Conservation (phyloP, 2,113 vertebrate species). For the Mixornis gularis region DNA sequence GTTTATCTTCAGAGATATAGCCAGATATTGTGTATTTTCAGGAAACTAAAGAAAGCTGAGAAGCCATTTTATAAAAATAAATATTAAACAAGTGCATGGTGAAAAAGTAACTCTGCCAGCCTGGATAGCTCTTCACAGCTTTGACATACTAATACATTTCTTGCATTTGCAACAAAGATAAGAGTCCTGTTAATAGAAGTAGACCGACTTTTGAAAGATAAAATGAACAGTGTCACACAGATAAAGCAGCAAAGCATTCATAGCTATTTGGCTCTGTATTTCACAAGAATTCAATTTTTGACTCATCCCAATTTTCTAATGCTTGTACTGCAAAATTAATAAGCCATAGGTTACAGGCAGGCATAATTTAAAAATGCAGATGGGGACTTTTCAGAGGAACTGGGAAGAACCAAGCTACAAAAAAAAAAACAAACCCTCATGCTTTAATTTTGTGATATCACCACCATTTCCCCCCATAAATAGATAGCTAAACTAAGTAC, state of each 20-base stretch:
- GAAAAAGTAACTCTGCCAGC: neutral
- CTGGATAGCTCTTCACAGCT: neutral
- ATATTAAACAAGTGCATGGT: neutral
- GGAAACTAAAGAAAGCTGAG: neutral
- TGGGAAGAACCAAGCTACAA: neutral
- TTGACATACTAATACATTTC: neutral
- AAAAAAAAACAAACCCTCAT: neutral
- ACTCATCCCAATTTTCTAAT: conserved; percentile 2
- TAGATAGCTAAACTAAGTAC: neutral
- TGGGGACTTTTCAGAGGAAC: neutral
- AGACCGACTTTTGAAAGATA: neutral
- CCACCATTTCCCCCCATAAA: accelerated
- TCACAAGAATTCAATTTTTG: conserved; percentile 14
- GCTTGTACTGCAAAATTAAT: conserved; percentile 15
- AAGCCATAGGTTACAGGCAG: neutral
- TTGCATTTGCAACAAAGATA: neutral
- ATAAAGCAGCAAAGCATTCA: neutral
- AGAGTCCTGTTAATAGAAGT: conserved; percentile 20
- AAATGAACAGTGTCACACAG: neutral
- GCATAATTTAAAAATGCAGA: conserved; percentile 25
- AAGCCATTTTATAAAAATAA: neutral
- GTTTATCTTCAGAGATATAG: neutral
- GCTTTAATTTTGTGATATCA: neutral
- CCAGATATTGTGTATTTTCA: neutral
- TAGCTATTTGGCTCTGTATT: neutral